Base-by-base conservation (phyloP, 2,888 invertebrate species). In the Parnassius orleans region DNA sequence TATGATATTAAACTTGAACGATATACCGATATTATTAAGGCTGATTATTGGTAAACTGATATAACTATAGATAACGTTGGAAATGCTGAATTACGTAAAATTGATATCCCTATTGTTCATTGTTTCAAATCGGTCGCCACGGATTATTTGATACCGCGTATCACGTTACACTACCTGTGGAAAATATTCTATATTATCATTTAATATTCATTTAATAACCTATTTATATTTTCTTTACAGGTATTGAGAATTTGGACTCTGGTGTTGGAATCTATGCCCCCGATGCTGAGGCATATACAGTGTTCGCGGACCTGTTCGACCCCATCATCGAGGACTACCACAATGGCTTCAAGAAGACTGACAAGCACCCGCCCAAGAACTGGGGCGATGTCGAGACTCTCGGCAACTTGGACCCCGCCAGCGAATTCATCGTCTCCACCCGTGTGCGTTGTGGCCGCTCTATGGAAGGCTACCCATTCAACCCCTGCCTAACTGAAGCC, bases 251-350 rank as follows among this genome's bases (percentile, higher is more conserved):
- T 90, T 95, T 96, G 86, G 98, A 99, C 92, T 98, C 98, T 70
- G 98, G 98, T 78, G 97, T 98, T 69, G 98, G 99, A 84, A 96
- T 99, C 92, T 99, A 99, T 85, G 99, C 99, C 64, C 98, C 98
- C 65, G 99, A 99, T 87, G 98, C 98, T 69, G 98, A 99, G 90
- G 89, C 98, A 61, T 99, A 99, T 94, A 95, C 96, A 75, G 94
- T 96, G 62, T 99, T 99, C 89, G 93, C 96, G 69, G 97, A 96
- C 63, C 93, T 99, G 73, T 99, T 99, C 90, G 98, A 99, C 92
- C 98, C 98, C 86, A 96, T 99, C 93, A 99, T 99, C 87, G 98
- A 98, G 86, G 98, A 98, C 85, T 98, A 98, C 93, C 98, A 98
- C 93, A 94, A 94, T 86, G 98, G 98, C 76, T 98, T 98, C 94